phyloP scores from a whole-genome alignment of 2,113 vertebrate species.

The Herpailurus yagouaroundi region DNA sequence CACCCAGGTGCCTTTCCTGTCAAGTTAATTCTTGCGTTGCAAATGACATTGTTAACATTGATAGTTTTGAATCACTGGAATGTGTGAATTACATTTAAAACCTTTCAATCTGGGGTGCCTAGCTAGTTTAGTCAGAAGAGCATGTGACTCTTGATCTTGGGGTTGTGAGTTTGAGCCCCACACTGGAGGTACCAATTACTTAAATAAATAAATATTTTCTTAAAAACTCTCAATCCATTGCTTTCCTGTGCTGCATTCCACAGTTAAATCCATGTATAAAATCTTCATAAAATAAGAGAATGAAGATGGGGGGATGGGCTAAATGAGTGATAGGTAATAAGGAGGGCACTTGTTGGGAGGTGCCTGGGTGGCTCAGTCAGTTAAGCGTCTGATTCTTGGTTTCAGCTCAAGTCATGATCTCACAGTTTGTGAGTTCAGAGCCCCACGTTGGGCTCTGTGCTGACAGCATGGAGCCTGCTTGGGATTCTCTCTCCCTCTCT shows the following conservation, averaged over 20 bases:
- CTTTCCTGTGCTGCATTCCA: background rate
- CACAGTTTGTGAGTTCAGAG: too few relatives aligned
- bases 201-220: background rate
- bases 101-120: background rate
- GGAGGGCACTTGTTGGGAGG: too few relatives aligned
- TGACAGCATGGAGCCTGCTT: too few relatives aligned
- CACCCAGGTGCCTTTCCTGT: too few relatives aligned
- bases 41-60: background rate
- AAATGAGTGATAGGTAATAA: too few relatives aligned
- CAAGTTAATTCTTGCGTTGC: background rate
- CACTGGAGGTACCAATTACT: too few relatives aligned
- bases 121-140: background rate
- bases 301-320: background rate
- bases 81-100: background rate
- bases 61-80: background rate
- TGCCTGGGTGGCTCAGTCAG: too few relatives aligned
- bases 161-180: background rate
- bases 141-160: background rate
- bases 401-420: too few relatives aligned
- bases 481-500: too few relatives aligned
- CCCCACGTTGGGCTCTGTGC: too few relatives aligned
- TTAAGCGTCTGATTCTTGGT: too few relatives aligned
- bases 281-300: background rate
- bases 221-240: background rate
- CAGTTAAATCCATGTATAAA: constrained; percentile 9